Percentiles rank a stretch among this genome's conserved stretches.
phyloP scores from a whole-genome alignment of 2,113 vertebrate genomes.

The Lipophrys pholis region DNA sequence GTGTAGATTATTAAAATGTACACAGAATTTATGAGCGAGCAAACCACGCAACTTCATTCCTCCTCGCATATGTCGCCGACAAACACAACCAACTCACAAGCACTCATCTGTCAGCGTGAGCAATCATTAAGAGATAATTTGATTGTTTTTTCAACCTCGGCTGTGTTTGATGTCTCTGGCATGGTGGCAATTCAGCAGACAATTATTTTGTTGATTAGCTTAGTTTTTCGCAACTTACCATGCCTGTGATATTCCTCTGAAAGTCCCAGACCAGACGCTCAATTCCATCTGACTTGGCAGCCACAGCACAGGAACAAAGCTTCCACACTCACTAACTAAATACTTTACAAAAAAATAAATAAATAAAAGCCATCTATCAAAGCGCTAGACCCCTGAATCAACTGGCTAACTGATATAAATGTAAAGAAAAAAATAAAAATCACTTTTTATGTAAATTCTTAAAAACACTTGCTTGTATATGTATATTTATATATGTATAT shows the following conservation, averaged over 20 bases:
- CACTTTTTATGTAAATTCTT: background rate
- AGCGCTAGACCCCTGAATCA: constrained; percentile 25
- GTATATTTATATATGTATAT: background rate
- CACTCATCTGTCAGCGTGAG: constrained; percentile 74
- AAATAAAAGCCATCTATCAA: constrained; percentile 38
- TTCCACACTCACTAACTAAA: constrained; percentile 61
- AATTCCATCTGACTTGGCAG: constrained; percentile 80
- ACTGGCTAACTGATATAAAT: constrained; percentile 8
- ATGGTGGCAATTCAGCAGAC: constrained; percentile 71
- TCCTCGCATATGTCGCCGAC: constrained; percentile 43
- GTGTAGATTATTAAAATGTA: constrained; percentile 51
- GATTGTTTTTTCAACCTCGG: constrained; percentile 71
- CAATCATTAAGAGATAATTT: constrained; percentile 80
- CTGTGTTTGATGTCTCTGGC: constrained; percentile 76
- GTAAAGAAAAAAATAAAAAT: constrained; percentile 19
- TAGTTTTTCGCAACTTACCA: constrained; percentile 75
- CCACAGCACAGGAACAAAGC: constrained; percentile 66
- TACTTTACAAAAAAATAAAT: constrained; percentile 60
- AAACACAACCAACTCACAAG: constrained; percentile 42
- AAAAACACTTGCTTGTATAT: background rate
- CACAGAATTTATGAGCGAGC: constrained; percentile 25
- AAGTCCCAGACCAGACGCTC: constrained; percentile 80
- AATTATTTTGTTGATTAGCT: constrained; percentile 81
- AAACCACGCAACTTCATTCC: constrained; percentile 28
- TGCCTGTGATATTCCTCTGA: constrained; percentile 79